A percentile compares a stretch with the other conserved stretches of the same genome.
Conservation (phyloP, 2,113 vertebrate species). For the Blennius ocellaris region DNA sequence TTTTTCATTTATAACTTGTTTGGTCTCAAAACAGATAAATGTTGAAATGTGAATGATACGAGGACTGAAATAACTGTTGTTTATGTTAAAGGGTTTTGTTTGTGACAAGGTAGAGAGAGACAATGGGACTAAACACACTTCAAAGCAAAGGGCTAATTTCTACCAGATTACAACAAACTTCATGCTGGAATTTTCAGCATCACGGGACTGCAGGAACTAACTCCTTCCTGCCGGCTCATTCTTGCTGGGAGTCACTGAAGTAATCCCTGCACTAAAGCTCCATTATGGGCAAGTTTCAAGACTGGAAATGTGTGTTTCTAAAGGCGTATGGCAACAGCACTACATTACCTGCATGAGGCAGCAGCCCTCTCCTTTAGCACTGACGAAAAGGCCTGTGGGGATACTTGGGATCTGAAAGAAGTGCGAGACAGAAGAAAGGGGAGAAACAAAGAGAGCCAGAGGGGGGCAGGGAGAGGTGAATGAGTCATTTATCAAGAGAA, state of each 20-base stretch:
- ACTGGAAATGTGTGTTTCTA: slow-evolving; percentile 17
- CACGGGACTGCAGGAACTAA: slow-evolving; percentile 37
- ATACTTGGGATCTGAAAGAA: slow-evolving; percentile 91
- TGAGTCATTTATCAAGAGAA: slow-evolving; percentile 68
- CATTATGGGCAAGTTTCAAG: slow-evolving; percentile 22
- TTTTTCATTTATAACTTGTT: slow-evolving; percentile 21
- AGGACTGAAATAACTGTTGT: slow-evolving; percentile 17
- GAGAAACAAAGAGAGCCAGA: slow-evolving; percentile 55
- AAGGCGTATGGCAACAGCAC: neutral
- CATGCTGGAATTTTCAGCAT: slow-evolving; percentile 46
- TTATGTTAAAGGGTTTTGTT: slow-evolving; percentile 65
- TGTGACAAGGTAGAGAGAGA: slow-evolving; percentile 53
- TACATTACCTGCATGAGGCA: slow-evolving; percentile 93
- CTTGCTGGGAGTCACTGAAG: slow-evolving; percentile 17
- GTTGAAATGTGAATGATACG: slow-evolving; percentile 11
- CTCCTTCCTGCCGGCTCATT: slow-evolving; percentile 15
- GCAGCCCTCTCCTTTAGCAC: slow-evolving; percentile 94
- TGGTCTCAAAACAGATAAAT: slow-evolving; percentile 19
- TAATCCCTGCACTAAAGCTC: slow-evolving; percentile 26
- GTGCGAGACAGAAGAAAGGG: slow-evolving; percentile 25
- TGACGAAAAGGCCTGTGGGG: slow-evolving; percentile 94
- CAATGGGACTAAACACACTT: slow-evolving; percentile 62
- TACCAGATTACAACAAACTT: slow-evolving; percentile 70
- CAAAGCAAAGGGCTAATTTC: slow-evolving; percentile 49
- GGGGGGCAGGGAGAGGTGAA: slow-evolving; percentile 62